A percentile compares a stretch with the other conserved stretches of the same genome.
These are phyloP conservation scores for Nomada ferruginata DNA, from an alignment of 2,888 invertebrate genomes.

Conservation along the genomic window DNA sequence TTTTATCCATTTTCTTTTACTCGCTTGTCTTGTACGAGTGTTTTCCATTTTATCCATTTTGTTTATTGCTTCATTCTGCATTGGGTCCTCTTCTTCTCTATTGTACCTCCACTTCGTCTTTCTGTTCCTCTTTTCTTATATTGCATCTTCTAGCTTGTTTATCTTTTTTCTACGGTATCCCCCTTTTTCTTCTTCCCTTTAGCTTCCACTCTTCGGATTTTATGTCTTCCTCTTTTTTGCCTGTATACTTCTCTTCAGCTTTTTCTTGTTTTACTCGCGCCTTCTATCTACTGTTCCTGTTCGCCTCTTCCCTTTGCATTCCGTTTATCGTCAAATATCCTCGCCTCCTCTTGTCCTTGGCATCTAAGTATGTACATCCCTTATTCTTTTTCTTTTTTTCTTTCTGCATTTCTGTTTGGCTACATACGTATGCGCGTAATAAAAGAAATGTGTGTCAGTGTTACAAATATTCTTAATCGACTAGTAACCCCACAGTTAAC, in stretches of 20 bases:
- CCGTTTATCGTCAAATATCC: no score
- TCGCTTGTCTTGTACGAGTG: background rate
- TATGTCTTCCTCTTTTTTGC: background rate
- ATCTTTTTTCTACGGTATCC: background rate
- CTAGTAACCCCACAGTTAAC: no score
- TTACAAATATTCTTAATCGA: no score
- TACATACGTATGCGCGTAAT: background rate
- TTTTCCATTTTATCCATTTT: background rate
- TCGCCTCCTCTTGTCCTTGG: background rate
- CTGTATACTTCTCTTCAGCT: background rate
- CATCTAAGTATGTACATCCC: background rate
- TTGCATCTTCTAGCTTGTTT: background rate
- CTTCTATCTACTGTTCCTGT: background rate
- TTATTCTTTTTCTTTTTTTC: background rate
- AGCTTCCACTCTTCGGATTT: background rate
- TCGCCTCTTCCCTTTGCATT: background rate
- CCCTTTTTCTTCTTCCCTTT: background rate
- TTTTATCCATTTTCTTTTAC: background rate
- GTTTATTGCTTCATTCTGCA: no score
- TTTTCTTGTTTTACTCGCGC: background rate
- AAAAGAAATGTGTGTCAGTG: no score
- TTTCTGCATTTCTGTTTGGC: background rate
- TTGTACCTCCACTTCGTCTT: background rate
- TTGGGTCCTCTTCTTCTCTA: background rate
- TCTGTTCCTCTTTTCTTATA: background rate